Evolutionary conservation across 2,113 vertebrate genomes (phyloP).

Genomic region (Muntiacus muntjak): DNA sequence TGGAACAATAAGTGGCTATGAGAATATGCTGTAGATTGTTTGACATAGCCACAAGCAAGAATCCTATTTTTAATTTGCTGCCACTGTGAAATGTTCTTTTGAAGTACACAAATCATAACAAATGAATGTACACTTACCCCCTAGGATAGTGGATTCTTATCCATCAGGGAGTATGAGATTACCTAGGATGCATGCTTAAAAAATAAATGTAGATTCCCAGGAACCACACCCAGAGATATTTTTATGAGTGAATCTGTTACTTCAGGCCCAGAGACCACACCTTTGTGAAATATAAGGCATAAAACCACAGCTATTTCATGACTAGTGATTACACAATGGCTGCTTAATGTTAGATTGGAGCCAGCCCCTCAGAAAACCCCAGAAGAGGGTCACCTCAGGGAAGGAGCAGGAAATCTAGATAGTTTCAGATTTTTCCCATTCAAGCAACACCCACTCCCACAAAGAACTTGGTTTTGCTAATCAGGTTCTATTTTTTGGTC

Average conservation of each 20-base stretch:
- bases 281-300: background rate
- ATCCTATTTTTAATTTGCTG: background rate
- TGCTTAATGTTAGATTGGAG: background rate
- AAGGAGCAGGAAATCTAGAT: background rate
- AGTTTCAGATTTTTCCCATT: constrained; percentile 36
- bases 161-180: background rate
- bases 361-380: background rate
- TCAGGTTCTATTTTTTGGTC: constrained; percentile 41
- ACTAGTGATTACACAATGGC: background rate
- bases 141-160: background rate
- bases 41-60: background rate
- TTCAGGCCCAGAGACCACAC: background rate
- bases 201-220: background rate
- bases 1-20: background rate
- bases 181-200: background rate
- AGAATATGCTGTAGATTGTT: background rate
- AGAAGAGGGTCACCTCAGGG: background rate
- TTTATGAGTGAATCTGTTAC: background rate
- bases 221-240: background rate
- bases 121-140: background rate
- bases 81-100: background rate
- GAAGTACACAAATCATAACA: background rate
- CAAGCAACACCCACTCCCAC: background rate
- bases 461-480: background rate
- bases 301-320: background rate